Evolutionary conservation across 1,140 invertebrate species (phyloP).

Genomic region (Helicoverpa zea): DNA sequence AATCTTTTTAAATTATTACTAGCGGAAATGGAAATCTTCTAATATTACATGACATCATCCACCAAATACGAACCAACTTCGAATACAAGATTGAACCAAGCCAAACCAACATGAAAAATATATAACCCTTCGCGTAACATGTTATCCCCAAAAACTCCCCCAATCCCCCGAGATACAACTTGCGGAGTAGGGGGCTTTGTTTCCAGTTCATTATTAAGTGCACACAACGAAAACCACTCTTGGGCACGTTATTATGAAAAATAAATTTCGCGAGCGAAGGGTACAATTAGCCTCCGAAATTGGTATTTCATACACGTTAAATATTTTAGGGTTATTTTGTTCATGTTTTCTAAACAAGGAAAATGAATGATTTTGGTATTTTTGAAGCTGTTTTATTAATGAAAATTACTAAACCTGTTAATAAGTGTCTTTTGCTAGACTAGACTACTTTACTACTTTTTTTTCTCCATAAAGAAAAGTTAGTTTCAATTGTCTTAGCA

Average conservation of each 20-base stretch:
- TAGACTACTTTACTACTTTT: too few relatives aligned
- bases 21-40: too few relatives aligned
- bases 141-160: not conserved
- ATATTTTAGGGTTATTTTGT: not conserved
- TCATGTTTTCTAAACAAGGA: not conserved
- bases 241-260: conserved; percentile 25
- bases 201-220: conserved; percentile 27
- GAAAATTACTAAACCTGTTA: too few relatives aligned
- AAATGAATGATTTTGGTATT: too few relatives aligned
- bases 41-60: too few relatives aligned
- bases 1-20: too few relatives aligned
- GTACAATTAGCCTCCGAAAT: conserved; percentile 11
- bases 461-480: too few relatives aligned
- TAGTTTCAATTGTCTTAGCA: too few relatives aligned
- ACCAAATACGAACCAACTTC: too few relatives aligned
- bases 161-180: conserved; percentile 4
- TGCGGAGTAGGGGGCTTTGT: not conserved
- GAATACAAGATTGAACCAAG: too few relatives aligned
- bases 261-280: conserved; percentile 7
- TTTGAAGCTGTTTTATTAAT: too few relatives aligned
- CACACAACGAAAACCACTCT: conserved; percentile 7
- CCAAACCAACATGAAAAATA: not conserved
- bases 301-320: conserved; percentile 25
- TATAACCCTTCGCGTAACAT: not conserved
- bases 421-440: too few relatives aligned